These are phyloP conservation scores for Pungitius pungitius DNA, from an alignment of 2,113 vertebrate genomes.

Conservation along the genomic window DNA sequence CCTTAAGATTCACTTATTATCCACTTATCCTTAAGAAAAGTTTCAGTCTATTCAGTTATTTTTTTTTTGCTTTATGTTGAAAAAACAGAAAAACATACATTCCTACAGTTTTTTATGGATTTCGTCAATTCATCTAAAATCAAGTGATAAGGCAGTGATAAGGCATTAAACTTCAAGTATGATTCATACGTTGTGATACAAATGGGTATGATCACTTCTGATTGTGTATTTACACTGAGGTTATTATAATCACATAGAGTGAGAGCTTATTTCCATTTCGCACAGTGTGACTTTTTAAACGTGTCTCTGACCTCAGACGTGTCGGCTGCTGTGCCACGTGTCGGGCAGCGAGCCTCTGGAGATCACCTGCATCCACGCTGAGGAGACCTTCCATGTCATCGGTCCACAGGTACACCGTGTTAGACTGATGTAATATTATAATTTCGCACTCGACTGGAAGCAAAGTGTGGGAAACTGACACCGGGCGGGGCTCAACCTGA, in stretches of 20 bases:
- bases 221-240: neutral
- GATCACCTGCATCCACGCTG: slow-evolving; percentile 96
- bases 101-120: neutral
- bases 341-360: slow-evolving; percentile 96
- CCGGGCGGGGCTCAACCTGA: neutral
- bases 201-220: neutral
- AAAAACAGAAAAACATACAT: neutral
- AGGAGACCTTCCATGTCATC: slow-evolving; percentile 96
- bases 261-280: neutral
- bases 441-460: neutral
- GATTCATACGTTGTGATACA: neutral
- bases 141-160: neutral
- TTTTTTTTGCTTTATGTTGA: neutral
- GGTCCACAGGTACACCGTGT: slow-evolving; percentile 90
- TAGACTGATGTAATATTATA: neutral
- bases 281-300: neutral
- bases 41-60: no score
- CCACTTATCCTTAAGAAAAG: neutral
- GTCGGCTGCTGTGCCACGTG: slow-evolving; percentile 91
- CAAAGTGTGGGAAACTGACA: neutral
- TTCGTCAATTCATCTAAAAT: neutral
- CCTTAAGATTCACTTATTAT: neutral
- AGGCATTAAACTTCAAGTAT: no score
- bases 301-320: slow-evolving; percentile 80
- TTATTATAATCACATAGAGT: neutral